These are phyloP conservation scores for Anoncus sp. DNA, from an alignment of 2,888 invertebrate species.

Conservation along the genomic window DNA sequence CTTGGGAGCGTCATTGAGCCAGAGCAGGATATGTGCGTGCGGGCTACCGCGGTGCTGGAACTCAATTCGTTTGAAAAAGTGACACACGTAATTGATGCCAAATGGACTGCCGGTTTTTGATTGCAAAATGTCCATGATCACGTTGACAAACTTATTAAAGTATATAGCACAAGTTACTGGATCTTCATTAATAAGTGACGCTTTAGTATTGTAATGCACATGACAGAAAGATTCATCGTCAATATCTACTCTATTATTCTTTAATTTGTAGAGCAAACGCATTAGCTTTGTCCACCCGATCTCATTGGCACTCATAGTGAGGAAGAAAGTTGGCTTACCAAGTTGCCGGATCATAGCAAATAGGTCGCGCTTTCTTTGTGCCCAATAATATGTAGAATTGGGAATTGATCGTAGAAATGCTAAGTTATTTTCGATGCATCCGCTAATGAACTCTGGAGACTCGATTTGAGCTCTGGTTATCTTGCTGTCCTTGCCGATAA, in stretches of 20 bases:
- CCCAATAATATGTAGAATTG: conserved; percentile 54
- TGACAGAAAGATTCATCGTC: conserved; percentile 31
- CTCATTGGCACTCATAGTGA: conserved; percentile 82
- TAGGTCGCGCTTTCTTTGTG: conserved; percentile 54
- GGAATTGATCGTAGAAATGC: conserved; percentile 52
- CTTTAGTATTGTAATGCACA: conserved; percentile 48
- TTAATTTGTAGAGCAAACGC: conserved; percentile 75
- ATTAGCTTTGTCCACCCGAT: conserved; percentile 77
- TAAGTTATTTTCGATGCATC: conserved; percentile 68
- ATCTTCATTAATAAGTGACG: conserved; percentile 69
- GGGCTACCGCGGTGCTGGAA: conserved; percentile 81
- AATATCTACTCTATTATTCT: conserved; percentile 28
- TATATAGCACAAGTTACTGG: conserved; percentile 75
- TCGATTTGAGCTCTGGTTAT: conserved; percentile 74
- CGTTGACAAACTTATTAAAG: conserved; percentile 79
- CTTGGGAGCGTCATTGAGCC: conserved; percentile 77
- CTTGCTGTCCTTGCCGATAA: conserved; percentile 70
- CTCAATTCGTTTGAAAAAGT: conserved; percentile 78
- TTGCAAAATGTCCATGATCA: conserved; percentile 72
- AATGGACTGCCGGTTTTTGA: conserved; percentile 75
- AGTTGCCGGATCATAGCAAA: conserved; percentile 76
- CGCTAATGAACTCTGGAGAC: conserved; percentile 72
- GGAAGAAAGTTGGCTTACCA: conserved; percentile 80
- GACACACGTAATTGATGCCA: conserved; percentile 61
- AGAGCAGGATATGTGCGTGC: conserved; percentile 80